A percentile compares a stretch with the other conserved stretches of the same genome.
Conservation (phyloP, 64 coral and sea anemone genomes). For the Hydrozoanthus tunicans region DNA sequence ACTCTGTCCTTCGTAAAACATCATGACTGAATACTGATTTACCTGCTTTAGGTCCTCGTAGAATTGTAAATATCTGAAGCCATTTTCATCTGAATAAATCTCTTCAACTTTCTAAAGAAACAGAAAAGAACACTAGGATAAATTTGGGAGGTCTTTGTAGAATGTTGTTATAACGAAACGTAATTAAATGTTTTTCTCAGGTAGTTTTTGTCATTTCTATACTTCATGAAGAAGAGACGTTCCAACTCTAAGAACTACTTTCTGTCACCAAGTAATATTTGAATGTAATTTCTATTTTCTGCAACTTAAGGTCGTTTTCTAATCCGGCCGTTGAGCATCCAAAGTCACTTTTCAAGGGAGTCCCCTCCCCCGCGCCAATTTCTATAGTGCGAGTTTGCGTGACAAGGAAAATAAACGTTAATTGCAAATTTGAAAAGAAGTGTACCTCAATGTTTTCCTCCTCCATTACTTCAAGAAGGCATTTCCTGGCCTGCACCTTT, state of each 20-base stretch:
- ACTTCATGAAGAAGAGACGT: background rate
- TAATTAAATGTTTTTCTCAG: background rate
- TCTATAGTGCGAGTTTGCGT: background rate
- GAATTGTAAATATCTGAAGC: background rate
- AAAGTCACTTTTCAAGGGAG: too few species aligned
- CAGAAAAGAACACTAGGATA: background rate
- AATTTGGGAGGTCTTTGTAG: background rate
- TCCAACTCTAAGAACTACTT: background rate
- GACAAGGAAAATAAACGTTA: background rate
- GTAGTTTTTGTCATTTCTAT: too few species aligned
- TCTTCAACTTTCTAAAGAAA: background rate
- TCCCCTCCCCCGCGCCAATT: background rate
- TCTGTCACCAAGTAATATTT: too few species aligned
- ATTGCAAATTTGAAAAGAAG: background rate
- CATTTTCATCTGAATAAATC: slow-evolving; percentile 9
- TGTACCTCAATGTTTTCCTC: background rate
- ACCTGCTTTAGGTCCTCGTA: background rate
- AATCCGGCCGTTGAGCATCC: too few species aligned
- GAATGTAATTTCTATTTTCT: too few species aligned
- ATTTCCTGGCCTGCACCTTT: background rate
- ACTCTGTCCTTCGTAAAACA: background rate
- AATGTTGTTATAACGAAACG: background rate
- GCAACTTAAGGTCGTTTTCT: too few species aligned
- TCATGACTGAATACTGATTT: background rate
- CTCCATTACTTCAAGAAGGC: slow-evolving; percentile 2